Evolutionary conservation across 2,113 vertebrate genomes (phyloP).

Genomic region (Aptenodytes forsteri): DNA sequence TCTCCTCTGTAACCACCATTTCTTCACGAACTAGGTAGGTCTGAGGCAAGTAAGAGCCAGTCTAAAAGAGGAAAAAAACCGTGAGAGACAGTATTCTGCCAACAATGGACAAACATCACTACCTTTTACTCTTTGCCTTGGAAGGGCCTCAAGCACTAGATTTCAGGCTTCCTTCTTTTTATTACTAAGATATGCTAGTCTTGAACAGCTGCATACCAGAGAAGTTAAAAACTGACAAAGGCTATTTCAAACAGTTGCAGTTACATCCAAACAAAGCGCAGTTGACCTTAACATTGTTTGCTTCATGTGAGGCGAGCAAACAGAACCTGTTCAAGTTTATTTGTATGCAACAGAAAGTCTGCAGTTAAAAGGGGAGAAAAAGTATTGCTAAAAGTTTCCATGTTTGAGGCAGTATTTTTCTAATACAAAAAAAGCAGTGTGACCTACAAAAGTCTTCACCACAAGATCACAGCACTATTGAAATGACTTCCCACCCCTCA

Average conservation of each 20-base stretch:
- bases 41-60: conserved; percentile 85
- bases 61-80: conserved; percentile 64
- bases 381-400: background rate
- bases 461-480: background rate
- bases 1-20: conserved; percentile 90
- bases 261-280: background rate
- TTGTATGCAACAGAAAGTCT: background rate
- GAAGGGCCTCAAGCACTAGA: background rate
- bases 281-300: background rate
- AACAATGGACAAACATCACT: background rate
- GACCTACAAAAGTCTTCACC: background rate
- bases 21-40: conserved; percentile 92
- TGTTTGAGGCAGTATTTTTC: background rate
- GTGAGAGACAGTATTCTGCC: background rate
- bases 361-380: background rate
- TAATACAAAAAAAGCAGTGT: background rate
- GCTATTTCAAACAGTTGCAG: background rate
- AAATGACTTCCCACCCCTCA: background rate
- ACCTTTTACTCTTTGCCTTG: background rate
- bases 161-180: background rate
- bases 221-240: background rate
- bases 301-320: background rate
- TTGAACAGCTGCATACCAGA: background rate
- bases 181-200: background rate
- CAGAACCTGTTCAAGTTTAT: background rate